Conservation (phyloP, 2,888 invertebrate species). For the Agriotes lineatus region DNA sequence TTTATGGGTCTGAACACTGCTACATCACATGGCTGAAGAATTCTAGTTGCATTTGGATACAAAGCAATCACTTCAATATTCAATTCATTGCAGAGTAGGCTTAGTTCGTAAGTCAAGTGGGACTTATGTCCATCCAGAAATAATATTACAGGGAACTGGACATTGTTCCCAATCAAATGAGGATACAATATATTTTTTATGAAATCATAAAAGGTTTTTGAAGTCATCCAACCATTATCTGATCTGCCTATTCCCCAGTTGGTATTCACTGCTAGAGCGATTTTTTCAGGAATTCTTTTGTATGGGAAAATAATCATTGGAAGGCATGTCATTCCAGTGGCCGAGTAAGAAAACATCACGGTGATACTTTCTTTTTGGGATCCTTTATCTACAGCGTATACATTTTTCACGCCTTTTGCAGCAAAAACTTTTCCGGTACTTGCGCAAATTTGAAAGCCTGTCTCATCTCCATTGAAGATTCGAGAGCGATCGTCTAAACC, state of each 20-base stretch:
- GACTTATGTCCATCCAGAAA: slow-evolving; percentile 53
- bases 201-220: not conserved
- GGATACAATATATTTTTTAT: not conserved
- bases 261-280: not conserved
- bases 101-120: slow-evolving; percentile 48
- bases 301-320: too few species aligned
- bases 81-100: slow-evolving; percentile 47
- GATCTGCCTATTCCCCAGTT: not conserved
- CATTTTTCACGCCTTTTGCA: too few species aligned
- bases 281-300: too few species aligned
- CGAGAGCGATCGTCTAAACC: not conserved
- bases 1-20: slow-evolving; percentile 51
- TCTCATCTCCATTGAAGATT: slow-evolving; percentile 3
- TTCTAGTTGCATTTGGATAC: slow-evolving; percentile 53
- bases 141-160: slow-evolving; percentile 50
- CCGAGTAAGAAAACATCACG: not conserved
- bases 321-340: too few species aligned
- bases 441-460: not conserved
- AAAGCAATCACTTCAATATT: slow-evolving; percentile 50
- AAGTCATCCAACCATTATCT: too few species aligned
- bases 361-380: not conserved
- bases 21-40: slow-evolving; percentile 55
- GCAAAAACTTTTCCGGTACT: too few species aligned
- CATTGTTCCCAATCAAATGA: slow-evolving; percentile 35
- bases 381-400: not conserved